Evolutionary conservation across 2,797 vertebrate species (phyloP), one percentile per base, ranked within the genome.

Genomic region (Fundulus diaphanus): DNA sequence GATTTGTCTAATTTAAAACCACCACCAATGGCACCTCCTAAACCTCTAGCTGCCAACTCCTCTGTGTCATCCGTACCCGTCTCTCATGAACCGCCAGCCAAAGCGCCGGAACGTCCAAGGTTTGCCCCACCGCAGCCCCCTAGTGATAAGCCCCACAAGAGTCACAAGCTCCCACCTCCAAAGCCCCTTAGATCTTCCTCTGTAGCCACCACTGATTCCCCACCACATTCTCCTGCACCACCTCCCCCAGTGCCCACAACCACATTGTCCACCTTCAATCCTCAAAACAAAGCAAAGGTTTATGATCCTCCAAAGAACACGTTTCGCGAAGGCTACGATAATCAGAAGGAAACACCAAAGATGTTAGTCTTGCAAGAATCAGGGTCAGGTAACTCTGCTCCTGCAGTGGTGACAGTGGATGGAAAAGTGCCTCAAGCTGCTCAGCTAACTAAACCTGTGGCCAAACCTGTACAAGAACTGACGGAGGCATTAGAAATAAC

Each of bases 161-260:
- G 68, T 73, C 51, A 3, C 4, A 96, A 96, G 80, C 69, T 54
- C 12, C 95, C 92, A 7, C 95, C 95, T 63, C 82, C 80, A 40
- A 96, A 95, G 81, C 95, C 95, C 0, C 46, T 85, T 11, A 88
- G 95, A 78, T 48, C 90, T 24, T 95, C 95, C 11, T 96, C 95
- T 7, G 91, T 95, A 0, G 27, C 82, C 24, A 93, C 1, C 69
- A 1, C 79, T 18, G 94, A 95, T 37, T 67, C 80, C 24, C 89
- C 89, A 9, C 87, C 91, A 37, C 59, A 78, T 35, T 79, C n/a
- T 33, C 88, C 91, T 31, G 87, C 89, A 12, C 91, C 89, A 11
- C 51, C 90, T 51, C 88, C 90, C 1, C 84, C 85, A 12, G 56
- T 67, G 18, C 86, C 90, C 20, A 81, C 77, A 22, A 66, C 85